These are phyloP conservation scores for Mola mola DNA, from an alignment of 2,113 vertebrate genomes.

Conservation along the genomic window DNA sequence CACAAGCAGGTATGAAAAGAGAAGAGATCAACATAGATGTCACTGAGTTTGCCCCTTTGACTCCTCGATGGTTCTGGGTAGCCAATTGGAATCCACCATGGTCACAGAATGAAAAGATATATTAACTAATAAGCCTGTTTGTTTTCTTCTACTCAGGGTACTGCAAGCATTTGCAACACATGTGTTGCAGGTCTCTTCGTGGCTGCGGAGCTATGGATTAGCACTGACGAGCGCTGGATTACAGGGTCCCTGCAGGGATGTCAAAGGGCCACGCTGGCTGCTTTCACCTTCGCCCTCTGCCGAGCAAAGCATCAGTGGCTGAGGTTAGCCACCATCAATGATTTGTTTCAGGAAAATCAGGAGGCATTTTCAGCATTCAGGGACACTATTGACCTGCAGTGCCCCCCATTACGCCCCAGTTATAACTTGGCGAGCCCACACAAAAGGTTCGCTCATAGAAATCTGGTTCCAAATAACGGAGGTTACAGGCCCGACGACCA, in stretches of 20 bases:
- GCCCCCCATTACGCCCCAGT: constrained; percentile 69
- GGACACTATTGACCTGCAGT: constrained; percentile 77
- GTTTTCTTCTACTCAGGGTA: constrained; percentile 12
- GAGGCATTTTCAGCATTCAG: constrained; percentile 73
- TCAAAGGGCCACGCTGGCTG: constrained; percentile 72
- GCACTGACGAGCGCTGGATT: constrained; percentile 66
- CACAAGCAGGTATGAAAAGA: constrained; percentile 29
- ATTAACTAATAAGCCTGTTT: constrained; percentile 4
- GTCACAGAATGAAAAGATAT: constrained; percentile 11
- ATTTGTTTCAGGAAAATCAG: constrained; percentile 84
- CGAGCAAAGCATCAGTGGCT: constrained; percentile 63
- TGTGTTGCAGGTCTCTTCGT: constrained; percentile 42
- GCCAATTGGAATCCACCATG: constrained; percentile 14
- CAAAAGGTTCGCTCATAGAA: constrained; percentile 46
- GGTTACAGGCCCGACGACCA: constrained; percentile 48
- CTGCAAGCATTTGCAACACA: constrained; percentile 16
- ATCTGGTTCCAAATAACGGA: constrained; percentile 47
- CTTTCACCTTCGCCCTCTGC: constrained; percentile 73
- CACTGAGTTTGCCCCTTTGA: constrained; percentile 55
- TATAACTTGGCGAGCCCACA: constrained; percentile 55
- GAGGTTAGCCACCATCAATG: constrained; percentile 72
- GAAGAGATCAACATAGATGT: constrained; percentile 36
- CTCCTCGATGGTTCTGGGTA: constrained; percentile 1
- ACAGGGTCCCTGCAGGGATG: constrained; percentile 67
- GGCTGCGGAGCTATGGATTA: constrained; percentile 63